A percentile compares a stretch with the other conserved stretches of the same genome.
These are phyloP conservation scores for Luscinia megarhynchos DNA, from an alignment of 2,797 vertebrate species.

Conservation along the genomic window DNA sequence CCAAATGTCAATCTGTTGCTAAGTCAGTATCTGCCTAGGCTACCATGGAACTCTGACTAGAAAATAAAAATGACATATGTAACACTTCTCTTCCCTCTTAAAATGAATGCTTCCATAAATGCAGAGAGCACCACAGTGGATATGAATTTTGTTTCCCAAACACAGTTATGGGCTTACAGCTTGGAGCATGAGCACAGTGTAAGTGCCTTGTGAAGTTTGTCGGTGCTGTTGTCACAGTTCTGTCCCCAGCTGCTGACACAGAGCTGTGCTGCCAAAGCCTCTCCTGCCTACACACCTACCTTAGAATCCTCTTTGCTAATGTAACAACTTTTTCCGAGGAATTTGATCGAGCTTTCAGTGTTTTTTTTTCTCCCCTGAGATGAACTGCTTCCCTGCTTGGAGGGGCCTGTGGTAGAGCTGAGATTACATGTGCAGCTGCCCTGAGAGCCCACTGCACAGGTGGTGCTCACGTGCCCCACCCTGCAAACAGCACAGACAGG, in stretches of 20 bases:
- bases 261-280: neutral
- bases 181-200: neutral
- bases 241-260: neutral
- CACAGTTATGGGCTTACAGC: accelerated
- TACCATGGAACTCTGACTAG: neutral
- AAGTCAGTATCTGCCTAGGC: neutral
- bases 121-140: neutral
- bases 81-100: neutral
- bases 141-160: neutral
- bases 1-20: neutral
- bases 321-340: neutral
- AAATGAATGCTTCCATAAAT: neutral
- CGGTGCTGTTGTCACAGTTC: neutral
- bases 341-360: neutral
- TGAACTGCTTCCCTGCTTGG: neutral
- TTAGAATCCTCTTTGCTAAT: neutral
- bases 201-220: accelerated
- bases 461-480: neutral
- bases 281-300: neutral
- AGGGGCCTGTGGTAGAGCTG: neutral
- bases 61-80: neutral
- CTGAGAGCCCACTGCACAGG: neutral
- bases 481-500: neutral
- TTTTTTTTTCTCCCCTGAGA: neutral
- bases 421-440: accelerated